Evolutionary conservation across 92 coral and sea anemone genomes (phyloP).

Genomic region (Montipora capitata): DNA sequence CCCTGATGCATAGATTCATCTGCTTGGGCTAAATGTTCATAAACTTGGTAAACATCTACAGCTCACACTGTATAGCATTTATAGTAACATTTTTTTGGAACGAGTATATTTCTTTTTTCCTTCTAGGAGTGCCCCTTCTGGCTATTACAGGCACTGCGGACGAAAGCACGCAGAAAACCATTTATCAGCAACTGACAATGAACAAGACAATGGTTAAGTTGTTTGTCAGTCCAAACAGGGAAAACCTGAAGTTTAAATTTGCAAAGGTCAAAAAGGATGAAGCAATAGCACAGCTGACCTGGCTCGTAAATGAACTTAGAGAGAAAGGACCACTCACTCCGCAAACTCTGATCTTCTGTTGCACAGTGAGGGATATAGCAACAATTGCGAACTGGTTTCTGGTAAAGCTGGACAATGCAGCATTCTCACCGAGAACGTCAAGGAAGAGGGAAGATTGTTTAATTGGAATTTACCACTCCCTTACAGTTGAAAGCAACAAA

Average conservation of each 20-base stretch:
- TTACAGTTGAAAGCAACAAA: too few relatives aligned
- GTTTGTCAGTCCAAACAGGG: too few relatives aligned
- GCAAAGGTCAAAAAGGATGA: background rate
- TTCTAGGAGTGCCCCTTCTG: slow-evolving; percentile 30
- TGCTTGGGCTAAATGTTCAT: slow-evolving; percentile 4
- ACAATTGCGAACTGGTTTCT: slow-evolving; percentile 43
- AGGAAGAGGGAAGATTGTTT: slow-evolving; percentile 24
- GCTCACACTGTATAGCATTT: slow-evolving; percentile 9
- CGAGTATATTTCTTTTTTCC: slow-evolving; percentile 5
- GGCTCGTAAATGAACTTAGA: background rate
- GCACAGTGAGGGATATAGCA: slow-evolving; percentile 28
- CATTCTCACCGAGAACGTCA: slow-evolving; percentile 47
- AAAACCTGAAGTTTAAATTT: too few relatives aligned
- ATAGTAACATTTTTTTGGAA: slow-evolving; percentile 8
- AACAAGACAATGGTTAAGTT: background rate
- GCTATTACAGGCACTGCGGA: slow-evolving; percentile 43
- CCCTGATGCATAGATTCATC: background rate
- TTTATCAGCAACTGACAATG: slow-evolving; percentile 16
- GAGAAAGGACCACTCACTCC: too few relatives aligned
- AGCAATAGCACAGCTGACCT: background rate
- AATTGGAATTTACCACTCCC: slow-evolving; percentile 47
- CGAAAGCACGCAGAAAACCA: slow-evolving; percentile 6
- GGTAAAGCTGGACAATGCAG: background rate
- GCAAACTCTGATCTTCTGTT: too few relatives aligned
- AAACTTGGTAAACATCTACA: slow-evolving; percentile 10